Percentiles rank a stretch among this genome's conserved stretches.
phyloP scores from a whole-genome alignment of 1,140 invertebrate genomes.

The Aphelenchoides besseyi region DNA sequence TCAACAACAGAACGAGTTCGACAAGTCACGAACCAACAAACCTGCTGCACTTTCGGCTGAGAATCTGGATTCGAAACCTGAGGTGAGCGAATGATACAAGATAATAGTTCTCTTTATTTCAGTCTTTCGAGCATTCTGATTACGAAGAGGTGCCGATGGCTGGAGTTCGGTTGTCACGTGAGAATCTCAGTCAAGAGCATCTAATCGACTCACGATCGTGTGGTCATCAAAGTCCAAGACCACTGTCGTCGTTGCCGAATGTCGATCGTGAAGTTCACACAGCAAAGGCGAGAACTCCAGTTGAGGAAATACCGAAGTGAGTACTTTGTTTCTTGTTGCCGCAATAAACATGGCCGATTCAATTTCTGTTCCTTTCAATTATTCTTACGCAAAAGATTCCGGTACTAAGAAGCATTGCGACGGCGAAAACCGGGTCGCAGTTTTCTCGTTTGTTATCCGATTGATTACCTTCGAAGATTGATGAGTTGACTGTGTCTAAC shows the following conservation, averaged over 20 bases:
- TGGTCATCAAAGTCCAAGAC: not conserved
- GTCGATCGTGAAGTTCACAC: not conserved
- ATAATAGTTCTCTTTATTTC: no score
- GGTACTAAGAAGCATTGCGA: no score
- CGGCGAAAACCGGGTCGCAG: no score
- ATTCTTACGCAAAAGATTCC: no score
- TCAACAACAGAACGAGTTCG: no score
- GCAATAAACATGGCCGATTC: not conserved
- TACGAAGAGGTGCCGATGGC: not conserved
- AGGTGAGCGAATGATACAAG: no score
- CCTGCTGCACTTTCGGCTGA: no score
- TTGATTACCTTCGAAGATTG: not conserved
- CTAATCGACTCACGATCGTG: not conserved
- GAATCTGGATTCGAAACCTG: no score
- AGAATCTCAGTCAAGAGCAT: not conserved
- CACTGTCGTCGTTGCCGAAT: not conserved
- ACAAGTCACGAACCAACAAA: no score
- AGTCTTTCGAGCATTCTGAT: no score
- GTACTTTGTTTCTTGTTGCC: not conserved
- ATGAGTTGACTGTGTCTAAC: not conserved
- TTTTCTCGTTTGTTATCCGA: not conserved
- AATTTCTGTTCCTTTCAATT: not conserved
- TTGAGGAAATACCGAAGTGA: not conserved
- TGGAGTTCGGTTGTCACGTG: not conserved
- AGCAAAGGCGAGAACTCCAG: not conserved